Base-by-base conservation (phyloP, 2,888 invertebrate species). In the Agonopterix subpropinquella region DNA sequence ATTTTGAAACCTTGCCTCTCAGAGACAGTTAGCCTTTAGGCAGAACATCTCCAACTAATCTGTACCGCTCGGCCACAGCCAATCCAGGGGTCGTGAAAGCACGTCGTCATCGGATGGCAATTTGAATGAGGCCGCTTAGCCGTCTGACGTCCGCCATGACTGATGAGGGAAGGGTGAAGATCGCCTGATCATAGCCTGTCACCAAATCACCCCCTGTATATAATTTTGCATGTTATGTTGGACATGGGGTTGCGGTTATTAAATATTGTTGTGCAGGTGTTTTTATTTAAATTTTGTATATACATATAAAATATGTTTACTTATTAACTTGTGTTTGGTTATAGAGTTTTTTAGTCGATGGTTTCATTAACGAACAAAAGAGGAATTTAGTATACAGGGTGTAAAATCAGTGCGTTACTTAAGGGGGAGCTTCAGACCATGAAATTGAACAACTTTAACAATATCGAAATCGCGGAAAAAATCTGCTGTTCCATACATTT, bases 61-160 rank as follows among this genome's bases (percentile, higher is more conserved):
- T 49, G 11, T 52, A 77, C n/a, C 49, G 48, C 50, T 65, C 65
- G 77, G 64, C 72, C 75, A 75, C 69, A 77, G 77, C 71, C 70
- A 77, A 79, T 75, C 73, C 79, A 76, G 77, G 86, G 87, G 83
- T 81, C 74, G 78, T 71, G 79, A 86, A 87, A 87, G 82, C 85
- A 82, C 83, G 77, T 64, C 81, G 88, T 88, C 88, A 88, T 87
- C 81, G 80, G 77, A 71, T 73, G 77, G 83, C 81, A 88, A 88
- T 88, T 88, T 88, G 88, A 88, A 87, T 88, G 82, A 71, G 86
- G 80, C 79, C 87, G 85, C 86, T 86, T 85, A 83, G 85, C 80
- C 77, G 77, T 72, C 70, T 79, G 81, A 80, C 80, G 77, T 64
- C 28, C 73, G 76, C 67, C 67, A 85, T 87, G 87, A 87, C 86